A percentile compares a stretch with the other conserved stretches of the same genome.
Evolutionary conservation across 2,888 invertebrate genomes (phyloP).

Genomic region (Coelinius sp.): DNA sequence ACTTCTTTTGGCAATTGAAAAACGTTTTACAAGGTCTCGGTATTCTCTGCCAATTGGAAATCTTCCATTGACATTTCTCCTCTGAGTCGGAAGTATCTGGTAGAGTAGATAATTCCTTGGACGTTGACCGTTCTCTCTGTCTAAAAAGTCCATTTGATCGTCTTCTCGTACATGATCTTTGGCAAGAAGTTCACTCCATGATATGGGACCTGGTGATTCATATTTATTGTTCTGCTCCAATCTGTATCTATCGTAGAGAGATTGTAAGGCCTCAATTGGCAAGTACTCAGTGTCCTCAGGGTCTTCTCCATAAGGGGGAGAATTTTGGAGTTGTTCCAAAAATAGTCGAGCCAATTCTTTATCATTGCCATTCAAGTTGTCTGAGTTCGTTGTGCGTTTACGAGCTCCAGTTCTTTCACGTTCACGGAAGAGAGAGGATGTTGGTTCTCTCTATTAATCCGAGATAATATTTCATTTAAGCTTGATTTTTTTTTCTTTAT

Average conservation of each 20-base stretch:
- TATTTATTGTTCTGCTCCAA: conserved; percentile 50
- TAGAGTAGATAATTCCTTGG: conserved; percentile 6
- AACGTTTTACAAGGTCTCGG: conserved; percentile 57
- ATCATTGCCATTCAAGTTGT: conserved; percentile 21
- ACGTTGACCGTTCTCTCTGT: background rate
- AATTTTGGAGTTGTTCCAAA: conserved; percentile 53
- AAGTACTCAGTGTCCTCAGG: conserved; percentile 53
- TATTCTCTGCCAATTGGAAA: conserved; percentile 62
- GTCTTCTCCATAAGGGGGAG: conserved; percentile 48
- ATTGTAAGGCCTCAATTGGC: conserved; percentile 47
- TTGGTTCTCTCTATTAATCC: conserved; percentile 50
- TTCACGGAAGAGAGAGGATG: conserved; percentile 63
- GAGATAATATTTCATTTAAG: too few relatives aligned
- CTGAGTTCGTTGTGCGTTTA: conserved; percentile 47
- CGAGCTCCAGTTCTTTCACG: conserved; percentile 57
- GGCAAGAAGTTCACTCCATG: conserved; percentile 53
- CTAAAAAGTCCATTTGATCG: conserved; percentile 44
- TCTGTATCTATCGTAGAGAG: conserved; percentile 53
- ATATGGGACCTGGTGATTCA: conserved; percentile 55
- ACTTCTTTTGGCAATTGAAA: conserved; percentile 64
- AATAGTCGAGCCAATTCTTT: conserved; percentile 52
- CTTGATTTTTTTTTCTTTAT: too few relatives aligned
- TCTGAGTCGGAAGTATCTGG: background rate
- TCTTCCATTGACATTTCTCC: conserved; percentile 59
- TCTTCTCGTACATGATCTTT: conserved; percentile 46